Evolutionary conservation across 2,797 vertebrate genomes (phyloP).

Genomic region (Lithobates pipiens): DNA sequence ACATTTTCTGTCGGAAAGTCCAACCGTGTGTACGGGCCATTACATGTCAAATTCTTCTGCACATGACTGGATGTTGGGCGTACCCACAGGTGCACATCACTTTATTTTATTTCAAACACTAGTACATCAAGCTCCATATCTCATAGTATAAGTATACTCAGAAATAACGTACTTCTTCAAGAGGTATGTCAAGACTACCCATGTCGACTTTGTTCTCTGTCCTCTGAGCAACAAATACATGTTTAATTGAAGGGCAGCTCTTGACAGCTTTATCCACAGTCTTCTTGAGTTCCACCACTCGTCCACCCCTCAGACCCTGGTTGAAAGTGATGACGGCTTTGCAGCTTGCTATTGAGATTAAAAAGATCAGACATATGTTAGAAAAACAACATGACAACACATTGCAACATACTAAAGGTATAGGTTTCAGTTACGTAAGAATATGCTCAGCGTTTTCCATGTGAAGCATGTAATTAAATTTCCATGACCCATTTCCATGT

Average conservation of each 20-base stretch:
- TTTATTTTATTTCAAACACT: too few relatives aligned
- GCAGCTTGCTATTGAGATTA: constrained; percentile 82
- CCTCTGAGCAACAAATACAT: constrained; percentile 90
- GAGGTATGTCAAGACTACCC: constrained; percentile 80
- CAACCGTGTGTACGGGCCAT: too few relatives aligned
- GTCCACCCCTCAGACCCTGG: constrained; percentile 89
- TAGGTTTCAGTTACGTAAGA: too few relatives aligned
- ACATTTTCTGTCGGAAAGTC: too few relatives aligned
- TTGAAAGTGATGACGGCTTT: constrained; percentile 92
- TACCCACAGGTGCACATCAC: too few relatives aligned
- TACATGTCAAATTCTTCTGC: neutral
- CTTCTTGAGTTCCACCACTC: constrained; percentile 83
- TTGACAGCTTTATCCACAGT: constrained; percentile 88
- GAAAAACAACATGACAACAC: neutral
- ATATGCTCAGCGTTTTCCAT: too few relatives aligned
- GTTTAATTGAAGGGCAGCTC: constrained; percentile 82
- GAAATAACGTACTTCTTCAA: constrained; percentile 86
- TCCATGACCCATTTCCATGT: too few relatives aligned
- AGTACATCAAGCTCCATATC: neutral
- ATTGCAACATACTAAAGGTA: too few relatives aligned
- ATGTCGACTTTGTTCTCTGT: constrained; percentile 83
- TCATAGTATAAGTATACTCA: neutral
- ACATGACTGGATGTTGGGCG: too few relatives aligned
- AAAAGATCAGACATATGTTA: constrained; percentile 46
- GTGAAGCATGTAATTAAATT: too few relatives aligned